Percentiles rank a stretch among this genome's conserved stretches.
Evolutionary conservation across 2,113 vertebrate genomes (phyloP).

Genomic region (Oncorhynchus mykiss): DNA sequence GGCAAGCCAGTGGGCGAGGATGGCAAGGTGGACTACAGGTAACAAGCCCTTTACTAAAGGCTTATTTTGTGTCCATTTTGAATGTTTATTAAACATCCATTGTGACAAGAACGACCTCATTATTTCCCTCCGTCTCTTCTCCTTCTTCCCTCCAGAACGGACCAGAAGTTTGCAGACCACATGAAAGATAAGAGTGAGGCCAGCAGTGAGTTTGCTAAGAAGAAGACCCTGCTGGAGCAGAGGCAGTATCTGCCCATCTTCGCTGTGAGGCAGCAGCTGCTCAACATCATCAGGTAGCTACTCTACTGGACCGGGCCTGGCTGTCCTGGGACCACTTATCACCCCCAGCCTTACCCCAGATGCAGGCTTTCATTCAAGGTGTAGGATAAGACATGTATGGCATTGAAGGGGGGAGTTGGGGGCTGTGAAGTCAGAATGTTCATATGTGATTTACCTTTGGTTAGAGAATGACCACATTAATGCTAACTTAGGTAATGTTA

Average conservation of each 20-base stretch:
- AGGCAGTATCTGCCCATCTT: slow-evolving; percentile 97
- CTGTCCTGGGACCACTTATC: not conserved
- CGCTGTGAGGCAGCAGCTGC: slow-evolving; percentile 92
- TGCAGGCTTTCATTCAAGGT: no score
- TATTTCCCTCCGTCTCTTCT: not conserved
- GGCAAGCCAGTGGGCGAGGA: slow-evolving; percentile 83
- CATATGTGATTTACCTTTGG: no score
- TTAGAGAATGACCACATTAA: not conserved
- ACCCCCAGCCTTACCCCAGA: no score
- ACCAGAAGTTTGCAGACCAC: slow-evolving; percentile 98
- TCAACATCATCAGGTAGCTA: slow-evolving; percentile 91
- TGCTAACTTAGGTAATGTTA: not conserved
- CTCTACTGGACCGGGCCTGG: not conserved
- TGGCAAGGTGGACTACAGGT: slow-evolving; percentile 96
- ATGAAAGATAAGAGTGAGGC: slow-evolving; percentile 95
- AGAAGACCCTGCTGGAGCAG: slow-evolving; percentile 92
- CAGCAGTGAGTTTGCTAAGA: slow-evolving; percentile 95
- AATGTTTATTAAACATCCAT: not conserved
- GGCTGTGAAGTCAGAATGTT: no score
- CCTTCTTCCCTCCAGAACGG: slow-evolving; percentile 74
- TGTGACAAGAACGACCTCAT: not conserved
- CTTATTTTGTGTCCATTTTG: not conserved
- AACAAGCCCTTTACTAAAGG: slow-evolving; percentile 4
- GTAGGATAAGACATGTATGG: not conserved
- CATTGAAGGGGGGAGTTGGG: no score